Conservation (phyloP, 1,140 invertebrate species). For the Hormaphis cornu region DNA sequence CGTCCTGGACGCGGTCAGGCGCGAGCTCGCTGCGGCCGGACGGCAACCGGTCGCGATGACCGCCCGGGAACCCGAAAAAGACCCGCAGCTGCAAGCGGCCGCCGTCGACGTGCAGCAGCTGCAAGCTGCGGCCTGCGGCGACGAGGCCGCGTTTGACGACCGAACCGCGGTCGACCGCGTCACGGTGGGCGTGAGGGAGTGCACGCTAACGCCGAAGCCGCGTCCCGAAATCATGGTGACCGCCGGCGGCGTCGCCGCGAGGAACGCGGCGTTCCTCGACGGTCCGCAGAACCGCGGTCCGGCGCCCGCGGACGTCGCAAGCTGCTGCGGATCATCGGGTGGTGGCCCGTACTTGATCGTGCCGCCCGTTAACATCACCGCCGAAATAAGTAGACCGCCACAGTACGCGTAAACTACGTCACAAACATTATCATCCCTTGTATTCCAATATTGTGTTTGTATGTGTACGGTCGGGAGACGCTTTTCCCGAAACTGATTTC, state of each 20-base stretch:
- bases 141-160: not conserved
- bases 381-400: slow-evolving; percentile 19
- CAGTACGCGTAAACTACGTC: not conserved
- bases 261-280: not conserved
- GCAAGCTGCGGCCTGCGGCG: not conserved
- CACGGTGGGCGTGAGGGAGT: slow-evolving; percentile 1
- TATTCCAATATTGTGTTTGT: too few relatives aligned
- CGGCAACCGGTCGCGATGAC: not conserved
- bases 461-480: too few relatives aligned
- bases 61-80: not conserved
- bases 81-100: not conserved
- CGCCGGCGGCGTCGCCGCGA: not conserved
- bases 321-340: too few relatives aligned
- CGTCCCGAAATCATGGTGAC: slow-evolving; percentile 10
- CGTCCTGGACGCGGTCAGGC: not conserved
- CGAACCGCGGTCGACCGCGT: not conserved
- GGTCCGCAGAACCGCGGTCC: not conserved
- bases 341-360: not conserved
- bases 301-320: too few relatives aligned
- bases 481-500: too few relatives aligned
- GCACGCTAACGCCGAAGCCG: not conserved
- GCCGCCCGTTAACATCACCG: slow-evolving; percentile 14
- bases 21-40: not conserved
- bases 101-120: not conserved
- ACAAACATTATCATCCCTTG: not conserved